A percentile compares a stretch with the other conserved stretches of the same genome.
phyloP scores from a whole-genome alignment of 2,797 vertebrate species.

The Typhlichthys subterraneus region DNA sequence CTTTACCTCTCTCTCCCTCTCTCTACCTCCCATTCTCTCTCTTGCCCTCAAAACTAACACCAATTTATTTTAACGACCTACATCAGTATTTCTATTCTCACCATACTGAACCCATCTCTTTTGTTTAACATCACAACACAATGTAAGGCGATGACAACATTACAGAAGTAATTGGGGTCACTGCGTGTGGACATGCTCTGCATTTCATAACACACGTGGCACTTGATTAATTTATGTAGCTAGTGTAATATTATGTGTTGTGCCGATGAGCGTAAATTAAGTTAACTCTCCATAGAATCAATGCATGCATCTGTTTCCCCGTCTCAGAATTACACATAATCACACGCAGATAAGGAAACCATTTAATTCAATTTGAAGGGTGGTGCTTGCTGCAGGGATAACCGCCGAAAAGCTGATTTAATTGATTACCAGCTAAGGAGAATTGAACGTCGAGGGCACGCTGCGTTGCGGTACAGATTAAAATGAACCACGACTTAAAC shows the following conservation, averaged over 20 bases:
- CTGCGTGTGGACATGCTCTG: conserved; percentile 16
- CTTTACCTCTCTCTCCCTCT: background rate
- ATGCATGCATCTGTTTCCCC: conserved; percentile 18
- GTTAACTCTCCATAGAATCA: conserved; percentile 23
- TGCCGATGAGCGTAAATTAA: conserved; percentile 15
- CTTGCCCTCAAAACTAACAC: background rate
- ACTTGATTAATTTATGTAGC: conserved; percentile 13
- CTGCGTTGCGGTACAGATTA: no score
- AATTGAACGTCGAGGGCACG: background rate
- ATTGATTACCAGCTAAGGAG: conserved; percentile 8
- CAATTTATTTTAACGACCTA: no score
- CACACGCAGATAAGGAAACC: conserved; percentile 13
- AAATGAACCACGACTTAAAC: no score
- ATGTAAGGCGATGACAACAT: background rate
- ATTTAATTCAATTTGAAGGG: conserved; percentile 6
- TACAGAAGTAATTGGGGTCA: conserved; percentile 32
- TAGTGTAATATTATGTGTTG: conserved; percentile 25
- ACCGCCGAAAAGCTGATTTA: conserved; percentile 2
- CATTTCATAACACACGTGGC: background rate
- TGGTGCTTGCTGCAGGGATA: background rate
- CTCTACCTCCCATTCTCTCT: background rate
- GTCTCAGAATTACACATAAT: conserved; percentile 4
- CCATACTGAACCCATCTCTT: background rate
- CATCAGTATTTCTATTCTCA: no score
- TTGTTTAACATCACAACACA: no score